phyloP scores from a whole-genome alignment of 2,888 invertebrate genomes.

The Mesopsocus fuscifrons region DNA sequence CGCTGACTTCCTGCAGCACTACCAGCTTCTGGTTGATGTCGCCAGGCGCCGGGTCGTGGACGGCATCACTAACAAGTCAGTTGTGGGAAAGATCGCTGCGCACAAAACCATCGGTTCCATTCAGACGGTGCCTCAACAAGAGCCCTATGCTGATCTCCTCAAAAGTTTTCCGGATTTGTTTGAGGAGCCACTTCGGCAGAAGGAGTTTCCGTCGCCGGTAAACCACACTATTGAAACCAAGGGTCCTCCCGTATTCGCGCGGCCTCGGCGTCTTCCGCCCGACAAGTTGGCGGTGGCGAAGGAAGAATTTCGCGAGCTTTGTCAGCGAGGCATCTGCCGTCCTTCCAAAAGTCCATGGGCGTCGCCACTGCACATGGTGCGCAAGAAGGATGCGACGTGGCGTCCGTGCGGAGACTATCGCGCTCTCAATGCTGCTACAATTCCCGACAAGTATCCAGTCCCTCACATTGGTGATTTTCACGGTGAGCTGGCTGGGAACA shows the following conservation, averaged over 20 bases:
- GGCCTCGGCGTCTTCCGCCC: slow-evolving; percentile 16
- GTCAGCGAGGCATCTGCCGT: slow-evolving; percentile 17
- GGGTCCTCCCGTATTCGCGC: slow-evolving; percentile 15
- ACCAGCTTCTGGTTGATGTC: neutral
- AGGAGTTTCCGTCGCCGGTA: neutral
- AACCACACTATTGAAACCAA: neutral
- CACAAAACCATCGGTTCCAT: neutral
- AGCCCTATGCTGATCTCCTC: neutral
- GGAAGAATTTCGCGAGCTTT: slow-evolving; percentile 18
- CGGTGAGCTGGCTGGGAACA: too few relatives aligned
- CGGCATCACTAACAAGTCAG: neutral
- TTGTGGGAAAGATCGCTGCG: neutral
- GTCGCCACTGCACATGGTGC: slow-evolving; percentile 18
- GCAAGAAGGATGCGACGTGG: slow-evolving; percentile 16
- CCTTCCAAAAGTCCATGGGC: slow-evolving; percentile 19
- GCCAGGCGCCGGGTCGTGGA: neutral
- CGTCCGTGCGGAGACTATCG: slow-evolving; percentile 18
- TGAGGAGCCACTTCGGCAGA: neutral
- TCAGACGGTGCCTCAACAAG: neutral
- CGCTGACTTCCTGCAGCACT: neutral
- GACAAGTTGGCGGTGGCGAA: slow-evolving; percentile 17
- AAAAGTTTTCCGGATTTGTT: neutral
- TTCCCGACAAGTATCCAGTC: slow-evolving; percentile 12
- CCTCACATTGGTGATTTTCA: too few relatives aligned
- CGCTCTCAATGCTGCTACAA: slow-evolving; percentile 16